Evolutionary conservation across 1,140 invertebrate species (phyloP).

Genomic region (Solenopsis invicta): DNA sequence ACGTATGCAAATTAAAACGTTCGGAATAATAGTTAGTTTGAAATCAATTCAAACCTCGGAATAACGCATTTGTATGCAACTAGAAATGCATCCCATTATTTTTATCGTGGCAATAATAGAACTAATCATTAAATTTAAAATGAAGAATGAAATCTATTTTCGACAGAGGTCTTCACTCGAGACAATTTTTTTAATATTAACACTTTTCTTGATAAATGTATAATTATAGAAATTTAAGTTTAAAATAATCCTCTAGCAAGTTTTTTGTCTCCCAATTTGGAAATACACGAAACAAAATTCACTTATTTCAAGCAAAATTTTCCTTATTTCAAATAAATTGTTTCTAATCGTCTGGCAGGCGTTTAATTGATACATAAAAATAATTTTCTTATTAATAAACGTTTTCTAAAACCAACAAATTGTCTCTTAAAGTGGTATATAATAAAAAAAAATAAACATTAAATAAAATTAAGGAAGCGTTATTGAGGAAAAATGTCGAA

Average conservation of each 20-base stretch:
- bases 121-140: neutral
- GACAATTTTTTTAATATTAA: neutral
- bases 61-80: neutral
- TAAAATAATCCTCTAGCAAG: neutral
- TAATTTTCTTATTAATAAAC: too few species aligned
- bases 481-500: too few species aligned
- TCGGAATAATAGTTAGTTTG: neutral
- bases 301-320: too few species aligned
- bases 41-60: constrained; percentile 1
- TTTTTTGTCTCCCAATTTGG: neutral
- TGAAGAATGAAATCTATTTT: neutral
- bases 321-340: too few species aligned
- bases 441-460: too few species aligned
- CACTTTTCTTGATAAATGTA: too few species aligned
- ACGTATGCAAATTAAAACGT: neutral
- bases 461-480: too few species aligned
- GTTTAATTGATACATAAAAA: too few species aligned
- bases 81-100: neutral
- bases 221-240: neutral
- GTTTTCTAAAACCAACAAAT: too few species aligned
- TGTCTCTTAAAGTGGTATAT: too few species aligned
- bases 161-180: neutral
- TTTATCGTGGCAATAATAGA: neutral
- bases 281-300: too few species aligned
- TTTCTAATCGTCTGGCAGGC: too few species aligned